Base-by-base conservation (phyloP, 2,113 vertebrate genomes). In the Hylia prasina region DNA sequence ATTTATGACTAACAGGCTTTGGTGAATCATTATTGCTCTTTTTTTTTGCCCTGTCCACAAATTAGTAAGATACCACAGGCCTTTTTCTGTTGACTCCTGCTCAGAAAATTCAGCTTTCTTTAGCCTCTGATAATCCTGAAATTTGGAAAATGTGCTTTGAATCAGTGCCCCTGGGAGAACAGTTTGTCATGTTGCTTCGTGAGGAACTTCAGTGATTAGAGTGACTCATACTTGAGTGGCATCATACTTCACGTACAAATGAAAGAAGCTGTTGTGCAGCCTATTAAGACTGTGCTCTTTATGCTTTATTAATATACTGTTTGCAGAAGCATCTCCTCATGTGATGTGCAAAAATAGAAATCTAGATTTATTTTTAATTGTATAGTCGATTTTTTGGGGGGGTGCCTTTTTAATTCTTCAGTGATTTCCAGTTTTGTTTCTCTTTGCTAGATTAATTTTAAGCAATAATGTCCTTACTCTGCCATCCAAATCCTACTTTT, bases 171-270 rank as follows among this genome's bases (percentile, higher is more conserved):
- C 96, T 95, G 89, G 97, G 97, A 98, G 98, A 98, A 97, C 57
- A 72, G 96, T 97, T 94, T 95, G 82, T 95, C 97, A 61, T 97
- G 98, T 98, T 98, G 97, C 98, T 96, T 98, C 94, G 97, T 98
- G 98, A 98, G 97, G 96, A 96, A 93, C 90, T 95, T 91, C 35
- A 89, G 95, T 98, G 97, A 98, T 96, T 84, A 90, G 95, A 97
- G 98, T 98, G 98, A 99, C 98, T 99, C 98, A 99, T 97, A 97
- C 98, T 98, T 91, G 97, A 95, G 94, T 97, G 95, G 97, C 98
- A 96, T 98, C 97, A 77, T 97, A 81, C 91, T 97, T 96, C 98
- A 91, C 72, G 90, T 96, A 94, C 94, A 93, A 97, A 95, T 94
- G 76, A 95, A 94, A 95, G 71, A 90, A 80, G 48, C 91, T 89